phyloP scores from a whole-genome alignment of 2,888 invertebrate genomes.

The Conops quadrifasciatus region DNA sequence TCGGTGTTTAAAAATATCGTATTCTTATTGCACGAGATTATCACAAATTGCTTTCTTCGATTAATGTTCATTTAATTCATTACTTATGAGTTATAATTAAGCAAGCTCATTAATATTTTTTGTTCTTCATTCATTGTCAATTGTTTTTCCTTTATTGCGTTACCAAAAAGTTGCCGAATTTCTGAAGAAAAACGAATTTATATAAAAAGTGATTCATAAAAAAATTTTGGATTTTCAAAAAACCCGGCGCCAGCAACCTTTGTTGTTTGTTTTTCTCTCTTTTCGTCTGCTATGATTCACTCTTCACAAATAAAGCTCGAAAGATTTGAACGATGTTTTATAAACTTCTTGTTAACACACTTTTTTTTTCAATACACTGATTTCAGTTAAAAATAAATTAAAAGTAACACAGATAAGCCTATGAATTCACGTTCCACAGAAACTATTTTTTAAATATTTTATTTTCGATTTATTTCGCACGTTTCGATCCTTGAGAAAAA shows the following conservation, averaged over 20 bases:
- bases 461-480: too few relatives aligned
- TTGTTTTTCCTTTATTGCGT: not conserved
- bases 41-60: not conserved
- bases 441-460: not conserved
- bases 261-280: not conserved
- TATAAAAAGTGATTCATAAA: slow-evolving; percentile 5
- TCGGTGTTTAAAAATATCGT: not conserved
- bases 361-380: too few relatives aligned
- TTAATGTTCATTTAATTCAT: not conserved
- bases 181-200: not conserved
- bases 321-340: too few relatives aligned
- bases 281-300: not conserved
- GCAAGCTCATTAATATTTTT: not conserved
- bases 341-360: too few relatives aligned
- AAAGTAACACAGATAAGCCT: too few relatives aligned
- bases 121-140: not conserved
- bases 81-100: not conserved
- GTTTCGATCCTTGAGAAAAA: too few relatives aligned
- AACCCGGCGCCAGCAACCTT: not conserved
- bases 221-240: slow-evolving; percentile 18
- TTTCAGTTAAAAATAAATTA: too few relatives aligned
- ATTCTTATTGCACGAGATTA: not conserved
- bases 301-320: too few relatives aligned
- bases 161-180: not conserved
- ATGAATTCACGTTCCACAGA: not conserved